Conservation (phyloP, 2,797 vertebrate genomes). For the Scolopax bukidnonensis region DNA sequence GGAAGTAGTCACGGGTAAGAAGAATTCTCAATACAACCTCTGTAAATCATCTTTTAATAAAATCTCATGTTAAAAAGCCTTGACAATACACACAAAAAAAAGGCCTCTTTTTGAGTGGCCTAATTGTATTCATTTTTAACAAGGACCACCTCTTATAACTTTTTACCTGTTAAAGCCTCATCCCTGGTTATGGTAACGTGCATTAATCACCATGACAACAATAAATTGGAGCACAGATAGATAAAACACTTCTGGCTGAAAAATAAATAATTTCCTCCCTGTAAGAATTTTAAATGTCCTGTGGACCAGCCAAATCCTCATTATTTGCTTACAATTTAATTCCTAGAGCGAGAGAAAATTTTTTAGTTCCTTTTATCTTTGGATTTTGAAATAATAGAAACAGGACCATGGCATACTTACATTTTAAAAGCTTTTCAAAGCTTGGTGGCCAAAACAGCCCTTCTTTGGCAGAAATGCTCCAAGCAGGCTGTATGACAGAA, state of each 20-base stretch:
- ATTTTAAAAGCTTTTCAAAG: neutral
- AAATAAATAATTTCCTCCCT: neutral
- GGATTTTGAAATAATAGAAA: neutral
- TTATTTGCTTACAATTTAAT: neutral
- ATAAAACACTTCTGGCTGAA: neutral
- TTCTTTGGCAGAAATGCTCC: neutral
- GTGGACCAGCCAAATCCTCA: neutral
- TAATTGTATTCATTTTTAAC: neutral
- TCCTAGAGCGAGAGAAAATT: neutral
- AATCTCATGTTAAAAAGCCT: neutral
- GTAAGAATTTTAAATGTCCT: neutral
- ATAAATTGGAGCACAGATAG: conserved; percentile 8
- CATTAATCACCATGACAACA: conserved; percentile 60
- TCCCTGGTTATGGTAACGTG: neutral
- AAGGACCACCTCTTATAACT: neutral
- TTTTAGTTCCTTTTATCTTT: neutral
- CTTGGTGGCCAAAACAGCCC: neutral
- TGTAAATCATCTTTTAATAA: neutral
- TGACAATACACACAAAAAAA: neutral
- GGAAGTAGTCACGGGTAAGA: neutral
- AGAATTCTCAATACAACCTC: neutral
- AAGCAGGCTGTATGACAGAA: neutral
- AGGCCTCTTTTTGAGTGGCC: neutral
- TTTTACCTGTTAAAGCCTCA: conserved; percentile 30
- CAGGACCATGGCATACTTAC: neutral